Percentiles rank a stretch among this genome's conserved stretches.
These are phyloP conservation scores for Geothlypis trichas DNA, from an alignment of 2,113 vertebrate genomes.

Conservation along the genomic window DNA sequence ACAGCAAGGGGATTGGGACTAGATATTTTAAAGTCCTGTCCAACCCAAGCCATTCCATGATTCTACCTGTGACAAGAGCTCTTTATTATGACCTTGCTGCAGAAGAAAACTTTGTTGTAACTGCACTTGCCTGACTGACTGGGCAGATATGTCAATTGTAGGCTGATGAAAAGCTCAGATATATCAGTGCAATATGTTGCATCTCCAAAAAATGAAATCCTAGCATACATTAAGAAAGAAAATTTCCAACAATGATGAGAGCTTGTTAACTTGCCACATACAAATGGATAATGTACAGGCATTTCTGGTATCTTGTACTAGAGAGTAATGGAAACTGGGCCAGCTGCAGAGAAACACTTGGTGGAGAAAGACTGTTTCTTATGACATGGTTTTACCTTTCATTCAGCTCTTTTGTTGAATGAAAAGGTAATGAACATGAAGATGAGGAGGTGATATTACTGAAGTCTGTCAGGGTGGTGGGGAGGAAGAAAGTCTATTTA, in stretches of 20 bases:
- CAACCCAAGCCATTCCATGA: background rate
- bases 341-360: background rate
- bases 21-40: background rate
- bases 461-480: background rate
- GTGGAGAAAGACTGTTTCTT: background rate
- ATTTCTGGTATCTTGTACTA: background rate
- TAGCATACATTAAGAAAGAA: background rate
- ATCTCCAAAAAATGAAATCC: background rate
- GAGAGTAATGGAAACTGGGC: background rate
- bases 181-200: background rate
- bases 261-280: background rate
- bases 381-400: background rate
- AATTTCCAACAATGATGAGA: background rate
- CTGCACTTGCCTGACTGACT: background rate
- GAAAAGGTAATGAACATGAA: background rate
- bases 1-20: background rate
- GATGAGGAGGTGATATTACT: background rate
- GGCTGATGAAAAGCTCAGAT: background rate
- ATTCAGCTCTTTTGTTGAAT: background rate
- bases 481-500: background rate
- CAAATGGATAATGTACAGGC: background rate
- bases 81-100: background rate
- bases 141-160: background rate
- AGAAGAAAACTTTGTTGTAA: slow-evolving; percentile 21
- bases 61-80: background rate